Evolutionary conservation across 2,797 vertebrate species (phyloP).

Genomic region (Peromyscus nudipes): DNA sequence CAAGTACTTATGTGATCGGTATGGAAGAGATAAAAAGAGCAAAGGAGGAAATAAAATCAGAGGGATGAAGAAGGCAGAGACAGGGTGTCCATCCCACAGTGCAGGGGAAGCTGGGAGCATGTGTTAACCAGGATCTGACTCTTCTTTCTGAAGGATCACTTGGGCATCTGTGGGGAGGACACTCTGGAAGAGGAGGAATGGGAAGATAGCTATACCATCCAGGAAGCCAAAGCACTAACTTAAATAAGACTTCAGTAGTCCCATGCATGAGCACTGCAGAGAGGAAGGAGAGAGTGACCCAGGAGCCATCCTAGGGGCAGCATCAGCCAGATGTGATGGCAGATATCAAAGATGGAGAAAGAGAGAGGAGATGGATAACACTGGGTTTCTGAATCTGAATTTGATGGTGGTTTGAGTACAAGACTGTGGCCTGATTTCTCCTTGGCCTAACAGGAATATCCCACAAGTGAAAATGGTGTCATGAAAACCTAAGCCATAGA

Average conservation of each 20-base stretch:
- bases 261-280: background rate
- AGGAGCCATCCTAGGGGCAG: background rate
- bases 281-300: background rate
- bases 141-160: background rate
- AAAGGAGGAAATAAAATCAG: background rate
- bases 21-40: background rate
- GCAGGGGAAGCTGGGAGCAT: background rate
- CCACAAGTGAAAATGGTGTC: background rate
- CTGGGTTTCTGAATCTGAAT: background rate
- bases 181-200: background rate
- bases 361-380: background rate
- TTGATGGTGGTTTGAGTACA: background rate
- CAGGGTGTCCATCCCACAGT: background rate
- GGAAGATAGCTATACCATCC: background rate
- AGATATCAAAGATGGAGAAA: background rate
- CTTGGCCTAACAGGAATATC: background rate
- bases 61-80: background rate
- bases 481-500: background rate
- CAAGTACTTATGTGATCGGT: background rate
- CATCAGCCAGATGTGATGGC: fast-evolving
- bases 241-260: background rate
- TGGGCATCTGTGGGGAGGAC: background rate
- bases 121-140: background rate
- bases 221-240: background rate
- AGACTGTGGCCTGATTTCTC: background rate